phyloP scores from a whole-genome alignment of 2,797 vertebrate genomes.

The Crocidura indochinensis region DNA sequence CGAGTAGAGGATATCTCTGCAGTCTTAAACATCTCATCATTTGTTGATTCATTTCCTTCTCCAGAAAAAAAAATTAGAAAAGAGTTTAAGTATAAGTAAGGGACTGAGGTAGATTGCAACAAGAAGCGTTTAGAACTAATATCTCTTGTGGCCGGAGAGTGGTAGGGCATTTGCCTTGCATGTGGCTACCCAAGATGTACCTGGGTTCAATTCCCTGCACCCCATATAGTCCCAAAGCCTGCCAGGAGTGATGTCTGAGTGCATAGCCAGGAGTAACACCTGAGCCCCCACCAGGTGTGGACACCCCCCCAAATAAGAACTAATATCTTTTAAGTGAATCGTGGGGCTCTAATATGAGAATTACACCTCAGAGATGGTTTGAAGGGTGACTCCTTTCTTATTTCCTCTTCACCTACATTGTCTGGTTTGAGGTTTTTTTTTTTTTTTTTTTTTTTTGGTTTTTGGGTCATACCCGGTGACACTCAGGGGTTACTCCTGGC shows the following conservation, averaged over 20 bases:
- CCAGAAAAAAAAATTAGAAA: constrained; percentile 12
- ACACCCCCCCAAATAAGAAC: too few relatives aligned
- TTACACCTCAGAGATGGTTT: background rate
- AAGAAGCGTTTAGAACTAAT: constrained; percentile 31
- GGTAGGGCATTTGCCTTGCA: too few relatives aligned
- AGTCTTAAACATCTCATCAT: background rate
- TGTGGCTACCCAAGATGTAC: too few relatives aligned
- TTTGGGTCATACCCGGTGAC: background rate
- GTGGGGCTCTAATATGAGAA: background rate
- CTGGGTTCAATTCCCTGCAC: too few relatives aligned
- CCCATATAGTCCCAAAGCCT: too few relatives aligned
- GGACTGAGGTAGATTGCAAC: background rate
- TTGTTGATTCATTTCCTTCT: constrained; percentile 56
- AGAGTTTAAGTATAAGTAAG: constrained; percentile 13
- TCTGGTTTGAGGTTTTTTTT: constrained; percentile 29
- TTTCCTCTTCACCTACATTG: background rate
- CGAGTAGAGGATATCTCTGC: constrained; percentile 3
- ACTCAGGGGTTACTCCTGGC: too few relatives aligned
- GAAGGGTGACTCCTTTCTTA: background rate
- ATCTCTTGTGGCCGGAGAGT: background rate
- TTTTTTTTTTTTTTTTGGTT: constrained; percentile 11
- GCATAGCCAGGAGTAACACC: too few relatives aligned
- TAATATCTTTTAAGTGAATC: too few relatives aligned
- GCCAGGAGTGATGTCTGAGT: too few relatives aligned
- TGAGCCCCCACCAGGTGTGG: too few relatives aligned